Evolutionary conservation across 2,888 invertebrate genomes (phyloP).

Genomic region (Ophion costatus): DNA sequence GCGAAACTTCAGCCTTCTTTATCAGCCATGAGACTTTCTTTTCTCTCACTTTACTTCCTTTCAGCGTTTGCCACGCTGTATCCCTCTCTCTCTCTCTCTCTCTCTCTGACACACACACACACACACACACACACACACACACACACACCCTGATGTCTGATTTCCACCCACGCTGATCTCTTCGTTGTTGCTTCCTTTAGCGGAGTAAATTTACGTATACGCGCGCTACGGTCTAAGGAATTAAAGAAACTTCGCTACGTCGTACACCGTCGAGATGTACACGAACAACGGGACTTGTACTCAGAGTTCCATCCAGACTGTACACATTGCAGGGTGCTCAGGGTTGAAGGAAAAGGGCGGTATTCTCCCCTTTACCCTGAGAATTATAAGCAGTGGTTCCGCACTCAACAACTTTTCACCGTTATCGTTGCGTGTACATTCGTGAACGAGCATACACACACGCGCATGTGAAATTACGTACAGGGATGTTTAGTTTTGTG

Average conservation of each 20-base stretch:
- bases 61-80: neutral
- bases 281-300: constrained; percentile 46
- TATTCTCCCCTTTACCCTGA: constrained; percentile 50
- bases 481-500: neutral
- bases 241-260: constrained; percentile 66
- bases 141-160: too few species aligned
- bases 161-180: constrained; percentile 6
- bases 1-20: constrained; percentile 38
- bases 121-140: too few species aligned
- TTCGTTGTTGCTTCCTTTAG: constrained; percentile 34
- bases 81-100: constrained; percentile 21
- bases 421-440: constrained; percentile 55
- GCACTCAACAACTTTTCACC: constrained; percentile 67
- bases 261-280: constrained; percentile 60
- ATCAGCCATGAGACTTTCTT: constrained; percentile 27
- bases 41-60: neutral
- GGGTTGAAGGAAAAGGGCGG: neutral
- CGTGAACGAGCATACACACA: neutral
- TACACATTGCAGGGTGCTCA: neutral
- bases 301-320: constrained; percentile 17
- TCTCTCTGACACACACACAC: too few species aligned
- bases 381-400: constrained; percentile 67
- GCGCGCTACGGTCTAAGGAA: constrained; percentile 36
- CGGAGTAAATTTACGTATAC: constrained; percentile 58
- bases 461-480: neutral